A percentile compares a stretch with the other conserved stretches of the same genome.
phyloP scores from a whole-genome alignment of 1,140 invertebrate species.

The Macrocentrus cingulum region DNA sequence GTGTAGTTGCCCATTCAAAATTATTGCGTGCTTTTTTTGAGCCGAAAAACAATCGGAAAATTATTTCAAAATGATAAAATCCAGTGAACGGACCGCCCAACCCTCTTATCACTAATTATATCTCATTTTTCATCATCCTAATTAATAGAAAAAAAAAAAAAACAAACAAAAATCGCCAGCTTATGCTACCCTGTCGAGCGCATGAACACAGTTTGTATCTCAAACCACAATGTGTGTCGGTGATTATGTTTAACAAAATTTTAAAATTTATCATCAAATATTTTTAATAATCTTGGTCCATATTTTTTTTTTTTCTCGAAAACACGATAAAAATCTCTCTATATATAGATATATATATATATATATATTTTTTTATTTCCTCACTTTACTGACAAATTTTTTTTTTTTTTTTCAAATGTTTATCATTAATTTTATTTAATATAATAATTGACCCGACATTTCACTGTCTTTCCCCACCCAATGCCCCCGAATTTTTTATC shows the following conservation, averaged over 20 bases:
- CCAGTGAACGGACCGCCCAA: slow-evolving; percentile 25
- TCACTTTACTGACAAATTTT: background rate
- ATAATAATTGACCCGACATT: too few relatives aligned
- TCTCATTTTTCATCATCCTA: slow-evolving; percentile 13
- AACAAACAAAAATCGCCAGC: slow-evolving; percentile 19
- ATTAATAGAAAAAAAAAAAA: slow-evolving; percentile 18
- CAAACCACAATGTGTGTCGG: slow-evolving; percentile 9
- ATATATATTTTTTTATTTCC: background rate
- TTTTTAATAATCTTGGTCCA: background rate
- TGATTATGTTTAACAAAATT: slow-evolving; percentile 14
- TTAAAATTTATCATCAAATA: background rate
- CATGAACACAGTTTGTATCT: slow-evolving; percentile 30
- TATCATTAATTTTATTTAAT: slow-evolving; percentile 1
- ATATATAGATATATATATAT: background rate
- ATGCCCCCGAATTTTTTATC: background rate
- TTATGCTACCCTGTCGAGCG: slow-evolving; percentile 21
- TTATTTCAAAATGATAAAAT: slow-evolving; percentile 9
- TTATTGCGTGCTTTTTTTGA: slow-evolving; percentile 7
- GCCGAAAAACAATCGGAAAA: too few relatives aligned
- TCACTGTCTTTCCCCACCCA: too few relatives aligned
- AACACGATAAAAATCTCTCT: too few relatives aligned
- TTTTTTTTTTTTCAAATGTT: background rate
- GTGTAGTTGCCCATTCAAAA: slow-evolving; percentile 28
- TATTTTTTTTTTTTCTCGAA: too few relatives aligned
- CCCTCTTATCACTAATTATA: slow-evolving; percentile 18